Evolutionary conservation across 2,797 vertebrate species (phyloP).

Genomic region (Erpetoichthys calabaricus): DNA sequence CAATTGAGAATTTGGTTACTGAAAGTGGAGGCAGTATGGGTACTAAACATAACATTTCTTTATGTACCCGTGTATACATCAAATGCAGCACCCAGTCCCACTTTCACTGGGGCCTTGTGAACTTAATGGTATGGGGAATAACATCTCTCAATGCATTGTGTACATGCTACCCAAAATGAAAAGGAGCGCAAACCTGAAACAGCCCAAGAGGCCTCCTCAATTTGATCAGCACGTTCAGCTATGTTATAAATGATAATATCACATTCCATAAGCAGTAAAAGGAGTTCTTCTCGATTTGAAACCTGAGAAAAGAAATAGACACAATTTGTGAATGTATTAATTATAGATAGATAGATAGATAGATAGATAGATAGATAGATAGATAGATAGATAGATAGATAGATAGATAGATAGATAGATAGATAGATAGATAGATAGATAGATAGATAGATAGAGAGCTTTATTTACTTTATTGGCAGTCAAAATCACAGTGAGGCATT

Average conservation of each 20-base stretch:
- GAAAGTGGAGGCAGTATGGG: no score
- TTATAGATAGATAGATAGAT: neutral
- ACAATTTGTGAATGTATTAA: neutral
- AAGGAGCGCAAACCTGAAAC: conserved; percentile 53
- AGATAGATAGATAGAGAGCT: no score
- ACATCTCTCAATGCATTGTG: neutral
- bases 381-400: neutral
- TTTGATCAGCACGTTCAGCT: conserved; percentile 51
- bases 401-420: no score
- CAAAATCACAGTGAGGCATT: no score
- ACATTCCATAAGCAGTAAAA: conserved; percentile 58
- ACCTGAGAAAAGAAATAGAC: conserved; percentile 35
- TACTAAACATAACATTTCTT: no score
- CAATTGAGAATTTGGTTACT: no score
- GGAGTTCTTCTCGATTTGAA: conserved; percentile 40
- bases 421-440: no score
- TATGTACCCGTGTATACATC: no score
- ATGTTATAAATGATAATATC: conserved; percentile 77
- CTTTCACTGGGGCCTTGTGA: no score
- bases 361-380: neutral
- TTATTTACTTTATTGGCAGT: no score
- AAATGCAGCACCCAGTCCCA: no score
- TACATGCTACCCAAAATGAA: neutral
- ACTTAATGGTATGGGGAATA: neutral
- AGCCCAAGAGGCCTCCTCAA: conserved; percentile 74